Base-by-base conservation (phyloP, 1,140 invertebrate species). In the Leptinotarsa defecta region DNA sequence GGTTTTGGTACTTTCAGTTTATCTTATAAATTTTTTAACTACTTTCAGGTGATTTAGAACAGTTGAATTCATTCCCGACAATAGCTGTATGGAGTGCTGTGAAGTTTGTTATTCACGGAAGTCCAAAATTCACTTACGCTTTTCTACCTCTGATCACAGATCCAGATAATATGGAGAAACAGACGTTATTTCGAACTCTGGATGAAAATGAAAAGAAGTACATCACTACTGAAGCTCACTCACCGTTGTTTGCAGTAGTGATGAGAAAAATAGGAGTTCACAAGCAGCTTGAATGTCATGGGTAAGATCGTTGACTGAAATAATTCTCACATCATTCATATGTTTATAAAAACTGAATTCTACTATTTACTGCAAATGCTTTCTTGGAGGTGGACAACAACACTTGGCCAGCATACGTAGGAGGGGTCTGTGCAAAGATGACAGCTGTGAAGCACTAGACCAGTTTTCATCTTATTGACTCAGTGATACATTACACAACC, bases 31-130 rank as follows among this genome's bases (percentile, higher is more conserved):
- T 1, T 57, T 57, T 57, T n/a, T 57, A 17, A 17, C 3, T 57
- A 57, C 19, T 79, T 62, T 68, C 77, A 65, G 81, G 85, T 4
- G 84, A 86, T 73, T 78, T 87, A 65, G 86, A 87, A 76, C 89
- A 91, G 82, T 86, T 93, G 22, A 94, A 94, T 81, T 93, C 94
- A 3, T 96, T 96, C 83, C 92, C 94, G 13, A 93, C 94, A 19
- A 96, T 96, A 84, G 94, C 95, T 0, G 94, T 96, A 1, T 96
- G 95, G 95, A 95, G 95, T 20, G 93, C 93, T 1, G 92, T 95
- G 3, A 94, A 94, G 83, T 94, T 94, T 81, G 89, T 92, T 6
- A 86, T 91, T 6, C 71, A 76, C 27, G 77, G 73, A 19, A 74
- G 71, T 48, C 52, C 71, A 20, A 81, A 71, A 76, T 78, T 88